Conservation (phyloP, 2,888 invertebrate genomes). For the Autographa gamma region DNA sequence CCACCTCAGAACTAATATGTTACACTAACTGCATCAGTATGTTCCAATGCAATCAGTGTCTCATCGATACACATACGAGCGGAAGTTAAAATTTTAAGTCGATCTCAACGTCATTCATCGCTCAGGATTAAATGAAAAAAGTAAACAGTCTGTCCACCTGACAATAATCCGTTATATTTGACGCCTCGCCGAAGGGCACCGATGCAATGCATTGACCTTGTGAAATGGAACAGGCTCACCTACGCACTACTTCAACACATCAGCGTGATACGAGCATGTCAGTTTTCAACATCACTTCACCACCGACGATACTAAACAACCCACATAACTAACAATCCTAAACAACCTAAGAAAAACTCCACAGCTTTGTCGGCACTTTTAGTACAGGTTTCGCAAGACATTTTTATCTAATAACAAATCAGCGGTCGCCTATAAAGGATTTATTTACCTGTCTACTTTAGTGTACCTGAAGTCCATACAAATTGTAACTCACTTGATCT, state of each 20-base stretch:
- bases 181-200: constrained; percentile 39
- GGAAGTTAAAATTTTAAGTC: constrained; percentile 9
- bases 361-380: constrained; percentile 56
- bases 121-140: constrained; percentile 35
- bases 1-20: too few relatives aligned
- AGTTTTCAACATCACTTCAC: constrained; percentile 39
- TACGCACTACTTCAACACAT: constrained; percentile 46
- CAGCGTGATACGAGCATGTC: constrained; percentile 26
- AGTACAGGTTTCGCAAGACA: constrained; percentile 59
- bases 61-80: not conserved
- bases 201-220: constrained; percentile 54
- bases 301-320: constrained; percentile 38
- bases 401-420: constrained; percentile 63
- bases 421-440: constrained; percentile 61
- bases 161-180: constrained; percentile 54
- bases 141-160: constrained; percentile 39
- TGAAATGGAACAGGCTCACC: constrained; percentile 50
- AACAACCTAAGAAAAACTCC: constrained; percentile 46
- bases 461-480: constrained; percentile 51
- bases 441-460: constrained; percentile 53
- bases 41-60: not conserved
- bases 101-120: constrained; percentile 26
- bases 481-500: constrained; percentile 19
- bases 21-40: not conserved
- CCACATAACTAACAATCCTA: constrained; percentile 46